Evolutionary conservation across 1,140 invertebrate species (phyloP).

Genomic region (Carcinoscorpius rotundicauda): DNA sequence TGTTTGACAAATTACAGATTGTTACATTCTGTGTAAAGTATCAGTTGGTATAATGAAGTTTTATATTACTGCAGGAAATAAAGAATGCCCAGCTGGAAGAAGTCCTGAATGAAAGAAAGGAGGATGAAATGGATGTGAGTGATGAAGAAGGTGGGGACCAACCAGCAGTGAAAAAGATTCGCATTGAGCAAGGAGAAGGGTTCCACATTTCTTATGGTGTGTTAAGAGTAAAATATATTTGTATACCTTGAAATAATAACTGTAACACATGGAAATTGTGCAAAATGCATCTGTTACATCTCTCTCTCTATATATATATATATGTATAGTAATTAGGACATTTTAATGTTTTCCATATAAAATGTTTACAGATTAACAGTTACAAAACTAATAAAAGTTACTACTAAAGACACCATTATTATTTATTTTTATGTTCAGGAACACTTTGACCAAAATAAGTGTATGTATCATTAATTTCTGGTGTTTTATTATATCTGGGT

Average conservation of each 20-base stretch:
- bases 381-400: too few species aligned
- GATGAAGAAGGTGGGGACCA: slow-evolving; percentile 50
- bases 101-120: slow-evolving; percentile 48
- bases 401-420: too few species aligned
- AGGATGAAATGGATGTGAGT: slow-evolving; percentile 70
- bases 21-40: neutral
- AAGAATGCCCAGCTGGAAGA: slow-evolving; percentile 61
- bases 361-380: too few species aligned
- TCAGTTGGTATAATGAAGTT: neutral
- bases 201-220: neutral
- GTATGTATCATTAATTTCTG: too few species aligned
- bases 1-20: neutral
- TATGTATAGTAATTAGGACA: neutral
- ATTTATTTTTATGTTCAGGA: too few species aligned
- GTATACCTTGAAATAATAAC: neutral
- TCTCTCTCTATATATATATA: neutral
- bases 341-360: too few species aligned
- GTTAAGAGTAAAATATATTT: neutral
- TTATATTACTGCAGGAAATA: slow-evolving; percentile 4
- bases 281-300: neutral
- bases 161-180: slow-evolving; percentile 21
- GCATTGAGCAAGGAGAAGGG: neutral
- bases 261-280: neutral
- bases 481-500: too few species aligned
- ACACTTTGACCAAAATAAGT: too few species aligned